phyloP scores from a whole-genome alignment of 1,140 invertebrate species.

The Drosophila carrolli region DNA sequence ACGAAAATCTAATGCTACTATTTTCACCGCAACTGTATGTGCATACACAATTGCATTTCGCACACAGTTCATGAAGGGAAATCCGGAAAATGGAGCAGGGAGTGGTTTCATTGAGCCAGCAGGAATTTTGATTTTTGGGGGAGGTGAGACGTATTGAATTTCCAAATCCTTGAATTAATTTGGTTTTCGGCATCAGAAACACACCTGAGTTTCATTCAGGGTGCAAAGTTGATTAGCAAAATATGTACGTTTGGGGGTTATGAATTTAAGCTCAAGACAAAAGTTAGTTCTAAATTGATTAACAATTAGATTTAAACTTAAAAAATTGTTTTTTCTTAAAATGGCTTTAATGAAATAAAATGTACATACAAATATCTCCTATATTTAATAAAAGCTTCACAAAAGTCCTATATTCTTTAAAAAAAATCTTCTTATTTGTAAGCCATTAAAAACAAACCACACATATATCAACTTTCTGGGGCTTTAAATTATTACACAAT shows the following conservation, averaged over 20 bases:
- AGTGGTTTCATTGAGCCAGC: conserved; percentile 9
- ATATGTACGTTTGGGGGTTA: background rate
- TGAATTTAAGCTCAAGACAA: background rate
- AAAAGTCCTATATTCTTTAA: too few species aligned
- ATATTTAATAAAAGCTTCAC: too few species aligned
- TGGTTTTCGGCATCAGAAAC: conserved; percentile 2
- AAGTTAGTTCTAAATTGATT: background rate
- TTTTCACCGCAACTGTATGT: background rate
- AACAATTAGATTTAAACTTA: too few species aligned
- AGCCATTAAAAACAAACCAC: too few species aligned
- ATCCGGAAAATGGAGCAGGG: conserved; percentile 6
- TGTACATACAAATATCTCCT: too few species aligned
- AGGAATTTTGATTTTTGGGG: conserved; percentile 8
- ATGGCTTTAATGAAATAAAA: too few species aligned
- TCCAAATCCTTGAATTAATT: conserved; percentile 24
- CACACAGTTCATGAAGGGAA: conserved; percentile 26
- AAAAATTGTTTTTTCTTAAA: too few species aligned
- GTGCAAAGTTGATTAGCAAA: background rate
- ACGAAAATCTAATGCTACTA: background rate
- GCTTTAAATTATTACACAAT: conserved; percentile 31
- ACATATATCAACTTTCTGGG: background rate
- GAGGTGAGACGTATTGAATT: conserved; percentile 3
- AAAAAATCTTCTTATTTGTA: too few species aligned
- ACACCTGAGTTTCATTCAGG: background rate
- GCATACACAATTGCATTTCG: conserved; percentile 25